These are phyloP conservation scores for Dromaius novaehollandiae DNA, from an alignment of 2,113 vertebrate species.

Conservation along the genomic window DNA sequence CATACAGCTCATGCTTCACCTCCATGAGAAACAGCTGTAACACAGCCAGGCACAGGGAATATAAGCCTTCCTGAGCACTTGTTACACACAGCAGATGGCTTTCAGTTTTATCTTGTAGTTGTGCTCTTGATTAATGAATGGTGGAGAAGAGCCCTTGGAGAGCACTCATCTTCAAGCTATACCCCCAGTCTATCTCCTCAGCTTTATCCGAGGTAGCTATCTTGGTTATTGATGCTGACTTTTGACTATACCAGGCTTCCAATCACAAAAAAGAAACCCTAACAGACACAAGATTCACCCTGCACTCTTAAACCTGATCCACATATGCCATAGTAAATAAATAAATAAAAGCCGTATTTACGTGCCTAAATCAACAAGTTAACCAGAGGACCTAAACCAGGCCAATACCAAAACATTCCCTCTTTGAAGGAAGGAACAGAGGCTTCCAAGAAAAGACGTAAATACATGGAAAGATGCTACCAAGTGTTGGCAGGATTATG, in stretches of 20 bases:
- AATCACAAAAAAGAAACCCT: background rate
- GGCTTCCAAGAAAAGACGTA: background rate
- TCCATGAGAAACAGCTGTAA: background rate
- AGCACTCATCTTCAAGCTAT: background rate
- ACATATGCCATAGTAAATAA: background rate
- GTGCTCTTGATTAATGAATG: background rate
- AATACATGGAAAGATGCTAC: background rate
- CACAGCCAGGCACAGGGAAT: background rate
- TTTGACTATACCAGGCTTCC: background rate
- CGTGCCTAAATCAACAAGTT: background rate
- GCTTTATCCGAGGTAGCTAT: background rate
- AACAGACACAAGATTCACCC: background rate
- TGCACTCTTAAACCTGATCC: background rate
- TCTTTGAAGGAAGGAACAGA: background rate
- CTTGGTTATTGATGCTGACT: background rate
- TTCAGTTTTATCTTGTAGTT: background rate
- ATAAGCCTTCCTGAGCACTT: background rate
- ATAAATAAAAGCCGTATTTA: background rate
- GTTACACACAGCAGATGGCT: background rate
- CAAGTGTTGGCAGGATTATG: background rate
- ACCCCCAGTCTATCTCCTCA: background rate
- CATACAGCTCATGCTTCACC: background rate
- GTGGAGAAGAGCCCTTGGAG: background rate
- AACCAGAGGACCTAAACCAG: background rate
- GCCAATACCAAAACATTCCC: background rate